Base-by-base conservation (phyloP, 1,140 invertebrate species). In the Tigriopus japonicus region DNA sequence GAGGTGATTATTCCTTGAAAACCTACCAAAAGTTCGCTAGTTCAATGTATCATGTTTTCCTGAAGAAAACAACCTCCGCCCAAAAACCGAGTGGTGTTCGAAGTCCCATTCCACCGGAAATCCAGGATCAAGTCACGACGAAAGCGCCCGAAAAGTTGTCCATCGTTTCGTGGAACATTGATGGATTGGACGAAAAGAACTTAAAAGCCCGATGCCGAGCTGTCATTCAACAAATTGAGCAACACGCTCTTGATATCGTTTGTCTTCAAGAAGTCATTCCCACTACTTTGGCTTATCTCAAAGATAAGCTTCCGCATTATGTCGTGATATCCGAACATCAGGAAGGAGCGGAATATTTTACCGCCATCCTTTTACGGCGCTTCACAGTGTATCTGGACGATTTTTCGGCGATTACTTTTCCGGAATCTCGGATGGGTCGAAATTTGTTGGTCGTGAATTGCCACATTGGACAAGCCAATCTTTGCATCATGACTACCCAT, bases 261-360 rank as follows among this genome's bases (percentile, higher is more conserved):
- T 80, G 80, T 64, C 69, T 82, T 24, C 81, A 82, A 70, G 81
- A 82, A 70, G 71, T 82, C 15, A 70, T 78, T 17, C 70, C 71
- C 9, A 64, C 69, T 15, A 71, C 76, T 2, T 69, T 71, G 52
- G 61, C 64, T 23, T 71, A 71, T 62, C 64, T 77, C 43, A 67
- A 71, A 24, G 64, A 64, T 9, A 63, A 68, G 10, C 62, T 76
- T 7, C 64, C 66, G 15, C 68, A 71, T 17, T 77, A 77, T 64
- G 68, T 72, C 42, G 65, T 74, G 45, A 61, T 67, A 54, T 71
- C 69, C 1, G 63, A 62, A 15, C 43, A 58, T 24, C 62, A 64
- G 17, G 62, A 64, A 41, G 19, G 35, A 43, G 60, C 58, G 23
- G 62, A 58, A 3, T 81, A 81, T 64, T 79, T 77, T 63, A 74